phyloP scores from a whole-genome alignment of 2,797 vertebrate genomes.

The Falco columbarius region DNA sequence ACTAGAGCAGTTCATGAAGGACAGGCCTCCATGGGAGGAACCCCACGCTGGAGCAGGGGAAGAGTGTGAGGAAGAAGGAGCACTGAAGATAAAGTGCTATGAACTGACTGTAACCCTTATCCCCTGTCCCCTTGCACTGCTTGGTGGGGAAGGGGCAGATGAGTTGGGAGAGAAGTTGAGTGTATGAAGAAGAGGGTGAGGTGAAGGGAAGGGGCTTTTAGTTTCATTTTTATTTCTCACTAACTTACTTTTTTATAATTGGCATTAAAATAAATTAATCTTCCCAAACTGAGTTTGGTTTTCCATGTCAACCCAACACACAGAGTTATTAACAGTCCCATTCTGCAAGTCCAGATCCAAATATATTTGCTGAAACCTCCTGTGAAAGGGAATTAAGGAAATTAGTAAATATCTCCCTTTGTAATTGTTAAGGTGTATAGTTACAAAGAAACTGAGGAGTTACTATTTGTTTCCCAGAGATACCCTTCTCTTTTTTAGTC shows the following conservation, averaged over 20 bases:
- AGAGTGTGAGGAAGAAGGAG: neutral
- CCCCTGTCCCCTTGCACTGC: neutral
- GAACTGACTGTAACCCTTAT: neutral
- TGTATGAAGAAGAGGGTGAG: rapidly evolving
- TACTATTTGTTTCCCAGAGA: neutral
- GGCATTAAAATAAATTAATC: neutral
- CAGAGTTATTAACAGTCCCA: neutral
- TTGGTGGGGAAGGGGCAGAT: rapidly evolving
- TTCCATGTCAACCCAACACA: neutral
- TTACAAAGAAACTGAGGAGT: neutral
- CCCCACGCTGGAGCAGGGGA: neutral
- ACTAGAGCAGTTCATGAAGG: neutral
- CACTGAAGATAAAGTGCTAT: neutral
- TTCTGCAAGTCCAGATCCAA: neutral
- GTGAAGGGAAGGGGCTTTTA: neutral
- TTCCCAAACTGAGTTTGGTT: neutral
- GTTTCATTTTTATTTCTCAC: neutral
- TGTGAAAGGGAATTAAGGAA: neutral
- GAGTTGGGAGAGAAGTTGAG: neutral
- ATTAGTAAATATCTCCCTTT: neutral
- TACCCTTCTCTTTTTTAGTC: neutral
- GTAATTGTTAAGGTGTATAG: neutral
- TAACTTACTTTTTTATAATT: neutral
- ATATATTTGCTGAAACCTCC: neutral
- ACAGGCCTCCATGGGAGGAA: neutral